phyloP scores from a whole-genome alignment of 2,797 vertebrate species.

The Serranus cabrilla region DNA sequence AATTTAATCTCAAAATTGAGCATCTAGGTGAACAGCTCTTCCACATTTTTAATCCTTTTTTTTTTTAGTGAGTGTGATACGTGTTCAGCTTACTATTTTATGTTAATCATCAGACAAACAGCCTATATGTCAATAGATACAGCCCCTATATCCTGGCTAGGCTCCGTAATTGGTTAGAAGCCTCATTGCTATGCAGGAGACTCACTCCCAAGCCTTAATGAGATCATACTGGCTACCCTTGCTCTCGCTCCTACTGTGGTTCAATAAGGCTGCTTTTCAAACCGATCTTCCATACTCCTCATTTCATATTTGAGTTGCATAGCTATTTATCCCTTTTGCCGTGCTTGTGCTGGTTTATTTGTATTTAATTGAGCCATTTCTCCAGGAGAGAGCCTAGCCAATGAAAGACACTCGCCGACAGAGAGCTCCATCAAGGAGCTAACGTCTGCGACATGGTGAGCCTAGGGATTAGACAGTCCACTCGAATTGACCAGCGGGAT shows the following conservation, averaged over 20 bases:
- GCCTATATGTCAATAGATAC: constrained; percentile 51
- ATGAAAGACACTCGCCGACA: constrained; percentile 39
- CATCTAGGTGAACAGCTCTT: constrained; percentile 13
- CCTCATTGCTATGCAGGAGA: constrained; percentile 73
- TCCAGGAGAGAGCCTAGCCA: constrained; percentile 34
- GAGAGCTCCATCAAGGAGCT: constrained; percentile 50
- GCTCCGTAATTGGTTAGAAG: constrained; percentile 61
- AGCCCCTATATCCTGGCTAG: constrained; percentile 24
- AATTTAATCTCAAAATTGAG: not conserved
- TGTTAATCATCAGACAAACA: constrained; percentile 52
- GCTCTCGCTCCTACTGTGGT: constrained; percentile 33
- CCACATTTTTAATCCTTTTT: constrained; percentile 7
- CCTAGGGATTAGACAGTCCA: constrained; percentile 75
- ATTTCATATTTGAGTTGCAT: constrained; percentile 59
- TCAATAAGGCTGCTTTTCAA: constrained; percentile 52
- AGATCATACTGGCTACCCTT: constrained; percentile 68
- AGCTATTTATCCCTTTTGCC: constrained; percentile 44
- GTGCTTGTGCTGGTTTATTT: constrained; percentile 42
- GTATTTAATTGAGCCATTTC: constrained; percentile 66
- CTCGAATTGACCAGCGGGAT: constrained; percentile 80
- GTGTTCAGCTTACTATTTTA: constrained; percentile 37
- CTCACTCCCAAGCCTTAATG: constrained; percentile 65
- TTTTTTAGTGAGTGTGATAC: constrained; percentile 26
- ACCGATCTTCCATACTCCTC: constrained; percentile 54
- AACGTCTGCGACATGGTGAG: constrained; percentile 55